Conservation (phyloP, 2,888 invertebrate genomes). For the Plemyria rubiginata region DNA sequence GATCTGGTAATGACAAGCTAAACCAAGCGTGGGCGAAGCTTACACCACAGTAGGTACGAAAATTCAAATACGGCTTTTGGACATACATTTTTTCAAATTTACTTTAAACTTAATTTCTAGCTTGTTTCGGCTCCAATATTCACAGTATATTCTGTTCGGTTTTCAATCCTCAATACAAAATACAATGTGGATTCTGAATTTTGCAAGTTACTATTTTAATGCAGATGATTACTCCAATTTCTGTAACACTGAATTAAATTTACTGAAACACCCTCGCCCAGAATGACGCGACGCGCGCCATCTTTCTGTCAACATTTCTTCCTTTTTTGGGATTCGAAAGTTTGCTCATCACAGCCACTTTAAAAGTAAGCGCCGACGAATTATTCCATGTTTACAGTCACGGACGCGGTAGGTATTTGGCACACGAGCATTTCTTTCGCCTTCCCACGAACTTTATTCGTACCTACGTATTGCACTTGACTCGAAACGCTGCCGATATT, state of each 20-base stretch:
- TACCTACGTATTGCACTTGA: conserved; percentile 40
- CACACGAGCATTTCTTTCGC: conserved; percentile 45
- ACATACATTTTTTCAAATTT: conserved; percentile 46
- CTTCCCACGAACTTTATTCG: conserved; percentile 51
- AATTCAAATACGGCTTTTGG: conserved; percentile 54
- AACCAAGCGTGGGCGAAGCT: conserved; percentile 62
- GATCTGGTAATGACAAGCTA: conserved; percentile 58
- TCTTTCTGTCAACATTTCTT: conserved; percentile 50
- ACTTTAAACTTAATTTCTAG: conserved; percentile 9
- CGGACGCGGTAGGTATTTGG: conserved; percentile 51
- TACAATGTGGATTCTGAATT: conserved; percentile 1
- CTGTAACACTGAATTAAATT: conserved; percentile 7
- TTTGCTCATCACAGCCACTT: conserved; percentile 45
- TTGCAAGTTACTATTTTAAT: conserved; percentile 13
- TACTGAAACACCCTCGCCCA: background rate
- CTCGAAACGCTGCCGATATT: conserved; percentile 31
- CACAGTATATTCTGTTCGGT: conserved; percentile 4
- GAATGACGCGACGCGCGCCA: conserved; percentile 25
- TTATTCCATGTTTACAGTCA: conserved; percentile 53
- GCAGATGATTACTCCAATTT: conserved; percentile 13
- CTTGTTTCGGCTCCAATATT: conserved; percentile 3
- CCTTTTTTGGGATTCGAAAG: conserved; percentile 60
- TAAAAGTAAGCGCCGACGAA: conserved; percentile 47
- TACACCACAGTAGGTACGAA: conserved; percentile 42
- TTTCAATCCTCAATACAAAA: conserved; percentile 13